These are phyloP conservation scores for Phrynosoma platyrhinos DNA, from an alignment of 2,113 vertebrate genomes.

Conservation along the genomic window DNA sequence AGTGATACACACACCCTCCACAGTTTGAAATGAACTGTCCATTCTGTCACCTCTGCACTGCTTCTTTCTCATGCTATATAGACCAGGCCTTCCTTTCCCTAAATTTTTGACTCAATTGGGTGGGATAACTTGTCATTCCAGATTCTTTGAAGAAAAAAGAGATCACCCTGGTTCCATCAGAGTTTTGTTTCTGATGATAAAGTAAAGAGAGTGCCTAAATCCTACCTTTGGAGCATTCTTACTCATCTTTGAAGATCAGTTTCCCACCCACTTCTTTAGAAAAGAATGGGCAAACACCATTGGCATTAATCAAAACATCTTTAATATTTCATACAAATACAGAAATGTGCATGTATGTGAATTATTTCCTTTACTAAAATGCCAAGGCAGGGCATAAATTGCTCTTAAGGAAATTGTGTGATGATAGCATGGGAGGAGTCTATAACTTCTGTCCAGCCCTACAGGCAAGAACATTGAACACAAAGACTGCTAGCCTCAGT, in stretches of 20 bases:
- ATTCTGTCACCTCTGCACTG: not conserved
- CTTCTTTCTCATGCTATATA: not conserved
- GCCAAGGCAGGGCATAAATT: not conserved
- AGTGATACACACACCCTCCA: no score
- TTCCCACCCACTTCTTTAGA: constrained; percentile 17
- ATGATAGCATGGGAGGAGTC: not conserved
- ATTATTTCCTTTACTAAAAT: constrained; percentile 30
- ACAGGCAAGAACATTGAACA: not conserved
- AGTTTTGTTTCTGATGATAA: not conserved
- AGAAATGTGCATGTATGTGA: constrained; percentile 43
- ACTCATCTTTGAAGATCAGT: not conserved
- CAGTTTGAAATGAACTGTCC: not conserved
- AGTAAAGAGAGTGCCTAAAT: not conserved
- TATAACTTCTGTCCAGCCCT: not conserved
- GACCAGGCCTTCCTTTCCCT: not conserved
- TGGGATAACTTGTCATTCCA: not conserved
- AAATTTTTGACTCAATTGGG: not conserved
- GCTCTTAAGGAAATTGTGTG: not conserved
- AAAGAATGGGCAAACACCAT: constrained; percentile 30
- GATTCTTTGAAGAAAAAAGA: not conserved
- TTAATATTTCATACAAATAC: constrained; percentile 62
- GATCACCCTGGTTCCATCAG: not conserved
- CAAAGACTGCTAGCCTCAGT: not conserved
- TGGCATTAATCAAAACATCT: constrained; percentile 46
- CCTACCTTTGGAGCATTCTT: not conserved